Evolutionary conservation across 2,113 vertebrate genomes (phyloP), one percentile per base, ranked within the genome.

Genomic region (Numida meleagris): DNA sequence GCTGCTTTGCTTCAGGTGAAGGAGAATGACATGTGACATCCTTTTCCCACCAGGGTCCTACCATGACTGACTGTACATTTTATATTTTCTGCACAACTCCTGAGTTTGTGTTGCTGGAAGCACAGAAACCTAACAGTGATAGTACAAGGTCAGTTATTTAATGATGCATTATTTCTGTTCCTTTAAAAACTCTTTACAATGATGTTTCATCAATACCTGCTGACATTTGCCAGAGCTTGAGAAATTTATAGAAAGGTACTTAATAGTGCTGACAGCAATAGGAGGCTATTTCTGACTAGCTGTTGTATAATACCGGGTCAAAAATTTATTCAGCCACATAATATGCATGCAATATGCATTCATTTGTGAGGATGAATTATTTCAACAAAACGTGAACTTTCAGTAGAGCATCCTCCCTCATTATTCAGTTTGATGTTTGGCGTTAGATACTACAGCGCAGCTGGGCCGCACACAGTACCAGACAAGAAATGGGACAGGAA

Each of bases 1-100:
- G 46, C 74, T 95, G 51, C 85, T 96, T 82, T 94, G 88, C 95
- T 97, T 77, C 80, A 67, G 89, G 45, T 91, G 66, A 65, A 97
- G 62, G 68, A 87, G 33, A 75, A 63, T 38, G 73, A 82, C 63
- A 45, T 5, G 4, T 46, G 61, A 34, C 79, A 53, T 78, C 61
- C 53, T 90, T 84, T 53, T 68, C 81, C 57, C 66, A 82, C 46
- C 61, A 8, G 6, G 70, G 95, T 95, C 90, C 95, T 92, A 94
- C 59, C 73, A 11, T 27, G 83, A 75, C n/a, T 7, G 8, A 71
- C 77, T 57, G 12, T 9, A 16, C 65, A 53, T 36, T 36, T 43
- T 4, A 3, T 57, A 63, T 76, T 86, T 53, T 78, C 63, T 63
- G n/a, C 89, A 77, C 12, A 65, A 45, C 9, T 66, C 86, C 82